phyloP scores from a whole-genome alignment of 2,797 vertebrate species.

The Anguilla megastoma region DNA sequence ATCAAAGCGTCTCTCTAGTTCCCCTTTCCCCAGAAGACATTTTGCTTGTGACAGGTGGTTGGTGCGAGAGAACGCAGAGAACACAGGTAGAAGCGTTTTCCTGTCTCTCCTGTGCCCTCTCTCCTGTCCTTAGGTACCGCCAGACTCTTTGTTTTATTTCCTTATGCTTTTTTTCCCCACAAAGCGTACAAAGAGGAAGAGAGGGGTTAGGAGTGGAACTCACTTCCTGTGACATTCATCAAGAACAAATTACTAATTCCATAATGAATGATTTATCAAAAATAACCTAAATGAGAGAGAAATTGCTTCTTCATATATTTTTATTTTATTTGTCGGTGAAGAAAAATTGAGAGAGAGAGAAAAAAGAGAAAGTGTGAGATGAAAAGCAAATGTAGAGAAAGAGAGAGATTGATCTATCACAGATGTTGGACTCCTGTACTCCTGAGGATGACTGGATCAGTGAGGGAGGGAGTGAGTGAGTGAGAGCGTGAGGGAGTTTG shows the following conservation, averaged over 20 bases:
- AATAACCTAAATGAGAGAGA: constrained; percentile 46
- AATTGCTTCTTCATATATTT: constrained; percentile 38
- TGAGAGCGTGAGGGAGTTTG: not conserved
- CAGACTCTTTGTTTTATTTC: constrained; percentile 27
- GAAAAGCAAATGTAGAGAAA: not conserved
- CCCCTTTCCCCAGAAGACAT: constrained; percentile 23
- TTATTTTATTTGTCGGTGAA: constrained; percentile 45
- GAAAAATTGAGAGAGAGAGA: not conserved
- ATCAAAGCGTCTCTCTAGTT: constrained; percentile 37
- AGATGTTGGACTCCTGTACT: not conserved
- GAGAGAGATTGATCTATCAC: not conserved
- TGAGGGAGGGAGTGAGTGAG: not conserved
- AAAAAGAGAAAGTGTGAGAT: constrained; percentile 1
- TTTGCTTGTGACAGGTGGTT: not conserved
- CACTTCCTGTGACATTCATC: constrained; percentile 8
- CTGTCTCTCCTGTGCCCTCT: not conserved
- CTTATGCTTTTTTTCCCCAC: constrained; percentile 21
- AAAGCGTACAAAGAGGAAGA: constrained; percentile 4
- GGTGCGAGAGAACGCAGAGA: not conserved
- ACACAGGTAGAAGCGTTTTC: not conserved
- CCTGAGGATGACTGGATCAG: not conserved
- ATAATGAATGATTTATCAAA: constrained; percentile 30
- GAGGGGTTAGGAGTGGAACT: not conserved
- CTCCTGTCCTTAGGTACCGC: not conserved
- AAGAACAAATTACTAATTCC: not conserved